phyloP scores from a whole-genome alignment of 2,888 invertebrate genomes.

The Oeneis ivallda region DNA sequence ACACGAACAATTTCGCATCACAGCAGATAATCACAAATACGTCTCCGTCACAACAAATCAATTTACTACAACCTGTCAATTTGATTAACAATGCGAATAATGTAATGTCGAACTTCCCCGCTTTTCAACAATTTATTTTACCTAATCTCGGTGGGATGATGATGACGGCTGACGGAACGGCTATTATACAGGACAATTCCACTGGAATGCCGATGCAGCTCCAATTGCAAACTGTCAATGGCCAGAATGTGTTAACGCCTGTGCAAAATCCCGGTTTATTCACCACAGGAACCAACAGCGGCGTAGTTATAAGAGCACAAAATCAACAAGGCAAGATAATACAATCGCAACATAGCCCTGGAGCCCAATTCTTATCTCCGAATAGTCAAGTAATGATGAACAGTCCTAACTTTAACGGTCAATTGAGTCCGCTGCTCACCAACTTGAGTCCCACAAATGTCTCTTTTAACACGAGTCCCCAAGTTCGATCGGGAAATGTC shows the following conservation, averaged over 20 bases:
- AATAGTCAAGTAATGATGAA: constrained; percentile 89
- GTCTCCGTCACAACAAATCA: constrained; percentile 83
- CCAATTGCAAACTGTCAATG: constrained; percentile 90
- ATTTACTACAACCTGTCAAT: constrained; percentile 91
- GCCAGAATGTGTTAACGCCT: constrained; percentile 88
- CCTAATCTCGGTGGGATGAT: constrained; percentile 92
- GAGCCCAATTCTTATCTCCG: constrained; percentile 88
- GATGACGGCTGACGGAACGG: constrained; percentile 90
- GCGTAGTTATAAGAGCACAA: constrained; percentile 90
- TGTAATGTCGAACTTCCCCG: constrained; percentile 88
- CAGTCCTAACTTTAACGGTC: constrained; percentile 87
- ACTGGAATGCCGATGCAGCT: constrained; percentile 86
- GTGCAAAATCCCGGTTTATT: constrained; percentile 85
- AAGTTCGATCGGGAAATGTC: constrained; percentile 76
- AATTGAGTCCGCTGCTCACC: constrained; percentile 89
- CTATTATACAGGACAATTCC: constrained; percentile 87
- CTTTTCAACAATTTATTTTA: constrained; percentile 91
- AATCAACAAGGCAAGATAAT: constrained; percentile 87
- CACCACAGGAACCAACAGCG: constrained; percentile 85
- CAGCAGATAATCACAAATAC: constrained; percentile 86
- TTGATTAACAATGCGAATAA: constrained; percentile 86
- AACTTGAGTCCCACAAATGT: constrained; percentile 87
- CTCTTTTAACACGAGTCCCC: constrained; percentile 82
- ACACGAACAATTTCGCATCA: constrained; percentile 82
- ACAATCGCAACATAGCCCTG: constrained; percentile 85